phyloP scores from a whole-genome alignment of 2,797 vertebrate genomes.

The Euphonia xanthogaster region DNA sequence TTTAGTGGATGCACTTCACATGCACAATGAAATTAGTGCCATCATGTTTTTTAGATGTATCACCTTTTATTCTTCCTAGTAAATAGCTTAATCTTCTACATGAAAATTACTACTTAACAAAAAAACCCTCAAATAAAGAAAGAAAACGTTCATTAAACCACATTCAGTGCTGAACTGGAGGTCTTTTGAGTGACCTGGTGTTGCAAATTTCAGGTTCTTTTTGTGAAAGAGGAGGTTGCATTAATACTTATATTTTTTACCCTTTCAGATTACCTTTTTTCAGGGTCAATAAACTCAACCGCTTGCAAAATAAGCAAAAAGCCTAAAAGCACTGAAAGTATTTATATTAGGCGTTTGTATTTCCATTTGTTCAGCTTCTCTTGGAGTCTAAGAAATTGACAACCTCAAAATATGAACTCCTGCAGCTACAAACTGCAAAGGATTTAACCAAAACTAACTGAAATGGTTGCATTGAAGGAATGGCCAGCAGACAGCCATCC shows the following conservation, averaged over 20 bases:
- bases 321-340: neutral
- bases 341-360: neutral
- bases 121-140: neutral
- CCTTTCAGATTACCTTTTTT: neutral
- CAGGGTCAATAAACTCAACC: neutral
- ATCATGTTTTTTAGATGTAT: neutral
- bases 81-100: neutral
- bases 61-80: neutral
- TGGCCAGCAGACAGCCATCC: fast-evolving
- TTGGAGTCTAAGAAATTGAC: neutral
- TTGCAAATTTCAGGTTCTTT: neutral
- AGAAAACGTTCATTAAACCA: neutral
- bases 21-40: neutral
- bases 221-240: neutral
- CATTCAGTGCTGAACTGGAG: neutral
- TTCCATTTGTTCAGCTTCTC: neutral
- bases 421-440: neutral
- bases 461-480: neutral
- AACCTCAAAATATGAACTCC: neutral
- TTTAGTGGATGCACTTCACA: neutral
- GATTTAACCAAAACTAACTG: neutral
- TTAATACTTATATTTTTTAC: neutral
- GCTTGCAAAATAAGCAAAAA: neutral
- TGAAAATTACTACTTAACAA: neutral
- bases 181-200: neutral